Base-by-base conservation (phyloP, 2,113 vertebrate genomes). In the Toxostoma redivivum region DNA sequence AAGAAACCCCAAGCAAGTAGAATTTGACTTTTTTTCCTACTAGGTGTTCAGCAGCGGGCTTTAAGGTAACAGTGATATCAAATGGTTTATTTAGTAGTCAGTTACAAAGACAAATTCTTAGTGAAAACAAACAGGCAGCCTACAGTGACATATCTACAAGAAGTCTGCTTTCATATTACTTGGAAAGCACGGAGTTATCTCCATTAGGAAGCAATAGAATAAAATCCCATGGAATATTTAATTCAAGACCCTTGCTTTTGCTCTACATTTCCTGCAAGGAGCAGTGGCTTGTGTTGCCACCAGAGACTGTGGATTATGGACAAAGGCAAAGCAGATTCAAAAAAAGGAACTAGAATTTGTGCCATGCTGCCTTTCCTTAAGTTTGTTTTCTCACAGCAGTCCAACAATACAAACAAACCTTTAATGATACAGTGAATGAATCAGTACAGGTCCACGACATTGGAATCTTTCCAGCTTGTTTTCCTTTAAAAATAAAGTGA, bases 211-310 rank as follows among this genome's bases (percentile, higher is more conserved):
- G 51, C 48, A 87, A 92, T 24, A 87, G 71, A 82, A 92, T 51
- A 31, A 61, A 83, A 28, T 57, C 9, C 37, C 42, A 74, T 31
- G 35, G 65, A 93, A 92, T 91, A 95, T 93, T 89, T 95, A 93
- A 71, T 95, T 92, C 38, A 91, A 92, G 81, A 72, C 35, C 20
- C 33, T 14, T 65, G 28, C 31, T 93, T 94, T 91, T 91, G n/a
- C 95, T 93, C 67, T 65, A 38, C 58, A 56, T 65, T 93, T 93
- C 90, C 81, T 91, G 64, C 60, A 56, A 90, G 54, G 88, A 84
- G 67, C 1, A 1, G 28, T 65, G 71, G 30, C 58, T 81, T 89
- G 60, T 57, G 44, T n/a, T 95, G 50, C 57, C 67, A 82, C 47
- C 8, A 15, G 53, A 83, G 48, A 71, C 42, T 53, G 27, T 45